These are phyloP conservation scores for Panurus biarmicus DNA, from an alignment of 2,113 vertebrate genomes.

Conservation along the genomic window DNA sequence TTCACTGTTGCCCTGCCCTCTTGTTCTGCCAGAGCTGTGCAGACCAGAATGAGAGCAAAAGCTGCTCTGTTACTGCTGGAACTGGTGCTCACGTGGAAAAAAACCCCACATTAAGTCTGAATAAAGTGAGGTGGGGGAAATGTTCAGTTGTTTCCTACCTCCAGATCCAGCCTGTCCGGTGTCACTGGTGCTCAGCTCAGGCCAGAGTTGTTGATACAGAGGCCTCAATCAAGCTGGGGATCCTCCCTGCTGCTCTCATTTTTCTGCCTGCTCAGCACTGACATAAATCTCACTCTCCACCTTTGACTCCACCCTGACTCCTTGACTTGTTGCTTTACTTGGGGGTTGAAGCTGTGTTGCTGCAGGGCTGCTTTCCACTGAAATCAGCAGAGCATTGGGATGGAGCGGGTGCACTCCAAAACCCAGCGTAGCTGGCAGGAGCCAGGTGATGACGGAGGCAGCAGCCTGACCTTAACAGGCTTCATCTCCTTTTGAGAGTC, in stretches of 20 bases:
- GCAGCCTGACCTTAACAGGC: neutral
- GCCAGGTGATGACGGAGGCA: neutral
- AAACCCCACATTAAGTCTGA: neutral
- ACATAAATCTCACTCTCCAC: neutral
- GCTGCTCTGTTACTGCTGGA: neutral
- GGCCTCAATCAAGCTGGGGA: neutral
- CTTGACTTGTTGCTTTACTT: neutral
- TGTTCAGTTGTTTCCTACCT: neutral
- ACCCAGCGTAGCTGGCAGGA: neutral
- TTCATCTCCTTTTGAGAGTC: slow-evolving; percentile 36
- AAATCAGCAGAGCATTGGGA: accelerated
- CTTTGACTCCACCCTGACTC: neutral
- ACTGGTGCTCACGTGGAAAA: neutral
- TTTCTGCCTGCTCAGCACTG: neutral
- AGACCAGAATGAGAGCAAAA: neutral
- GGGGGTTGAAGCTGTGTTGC: too few relatives aligned
- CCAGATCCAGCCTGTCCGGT: neutral
- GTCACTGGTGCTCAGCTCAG: neutral
- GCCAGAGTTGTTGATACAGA: neutral
- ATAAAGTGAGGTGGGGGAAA: neutral
- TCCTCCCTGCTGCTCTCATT: neutral
- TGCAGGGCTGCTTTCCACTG: neutral
- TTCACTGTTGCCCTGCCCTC: neutral
- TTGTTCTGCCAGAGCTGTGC: neutral
- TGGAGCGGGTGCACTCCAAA: neutral